These are phyloP conservation scores for Malurus cyaneus DNA, from an alignment of 2,113 vertebrate species.

Conservation along the genomic window DNA sequence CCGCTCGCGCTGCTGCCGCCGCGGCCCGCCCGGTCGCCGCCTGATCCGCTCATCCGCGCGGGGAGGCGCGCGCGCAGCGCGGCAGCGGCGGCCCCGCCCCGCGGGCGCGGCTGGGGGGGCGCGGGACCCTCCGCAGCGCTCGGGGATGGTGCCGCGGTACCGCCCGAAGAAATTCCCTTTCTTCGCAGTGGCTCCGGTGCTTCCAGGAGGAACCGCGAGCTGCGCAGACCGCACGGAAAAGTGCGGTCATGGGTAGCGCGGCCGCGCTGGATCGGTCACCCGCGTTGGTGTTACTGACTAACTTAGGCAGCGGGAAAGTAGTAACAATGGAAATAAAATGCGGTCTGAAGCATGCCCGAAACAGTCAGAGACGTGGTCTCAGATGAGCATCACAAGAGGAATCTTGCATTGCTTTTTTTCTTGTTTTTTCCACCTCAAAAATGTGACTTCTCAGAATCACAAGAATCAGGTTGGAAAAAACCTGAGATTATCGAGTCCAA, in stretches of 20 bases:
- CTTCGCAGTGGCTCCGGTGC: fast-evolving
- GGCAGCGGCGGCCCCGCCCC: not conserved
- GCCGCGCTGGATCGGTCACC: not conserved
- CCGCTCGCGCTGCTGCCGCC: too few species aligned
- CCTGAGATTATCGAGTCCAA: too few species aligned
- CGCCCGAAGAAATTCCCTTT: fast-evolving
- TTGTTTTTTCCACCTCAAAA: not conserved
- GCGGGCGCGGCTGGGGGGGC: not conserved
- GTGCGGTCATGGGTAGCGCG: fast-evolving
- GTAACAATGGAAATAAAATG: not conserved
- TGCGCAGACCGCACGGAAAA: fast-evolving
- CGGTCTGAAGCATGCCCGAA: fast-evolving
- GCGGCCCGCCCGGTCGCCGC: too few species aligned
- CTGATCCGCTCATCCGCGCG: too few species aligned
- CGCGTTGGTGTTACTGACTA: not conserved
- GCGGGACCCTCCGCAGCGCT: too few species aligned
- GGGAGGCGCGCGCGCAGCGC: too few species aligned
- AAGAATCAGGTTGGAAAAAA: not conserved
- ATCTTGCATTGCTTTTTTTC: fast-evolving
- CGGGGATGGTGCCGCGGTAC: fast-evolving
- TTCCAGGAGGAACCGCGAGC: fast-evolving
- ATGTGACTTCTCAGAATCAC: not conserved
- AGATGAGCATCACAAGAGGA: not conserved
- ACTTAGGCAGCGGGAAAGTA: not conserved
- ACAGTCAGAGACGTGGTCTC: not conserved